A percentile compares a stretch with the other conserved stretches of the same genome.
phyloP scores from a whole-genome alignment of 2,113 vertebrate genomes.

The Clarias macrocephalus region DNA sequence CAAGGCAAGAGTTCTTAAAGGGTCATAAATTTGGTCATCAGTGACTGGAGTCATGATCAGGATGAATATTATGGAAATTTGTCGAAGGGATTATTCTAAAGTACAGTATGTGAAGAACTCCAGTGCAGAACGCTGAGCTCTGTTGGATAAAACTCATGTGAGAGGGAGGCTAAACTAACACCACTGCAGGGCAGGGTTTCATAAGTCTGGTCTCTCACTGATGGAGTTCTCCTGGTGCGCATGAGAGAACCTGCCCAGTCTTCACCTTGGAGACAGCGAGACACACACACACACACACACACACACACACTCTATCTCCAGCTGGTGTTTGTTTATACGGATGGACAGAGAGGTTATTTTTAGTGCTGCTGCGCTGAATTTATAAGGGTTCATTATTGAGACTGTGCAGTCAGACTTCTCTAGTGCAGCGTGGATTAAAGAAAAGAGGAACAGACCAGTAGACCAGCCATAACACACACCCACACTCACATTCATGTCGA shows the following conservation, averaged over 20 bases:
- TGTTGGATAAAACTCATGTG: neutral
- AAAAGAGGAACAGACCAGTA: slow-evolving; percentile 35
- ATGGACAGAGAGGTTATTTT: slow-evolving; percentile 7
- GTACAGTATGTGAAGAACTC: neutral
- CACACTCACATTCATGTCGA: slow-evolving; percentile 4
- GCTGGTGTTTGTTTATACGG: slow-evolving; percentile 24
- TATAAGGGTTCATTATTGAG: slow-evolving; percentile 5
- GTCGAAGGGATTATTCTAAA: neutral
- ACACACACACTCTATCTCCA: neutral
- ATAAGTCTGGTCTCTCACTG: neutral
- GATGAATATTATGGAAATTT: neutral
- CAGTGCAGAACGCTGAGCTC: slow-evolving; percentile 3
- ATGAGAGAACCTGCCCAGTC: neutral
- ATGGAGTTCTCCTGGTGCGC: slow-evolving; percentile 9
- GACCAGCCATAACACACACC: slow-evolving; percentile 52
- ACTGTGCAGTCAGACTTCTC: neutral
- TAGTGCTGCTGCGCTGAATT: slow-evolving; percentile 10
- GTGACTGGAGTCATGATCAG: neutral
- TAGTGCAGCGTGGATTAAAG: slow-evolving; percentile 1
- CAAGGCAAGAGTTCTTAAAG: neutral
- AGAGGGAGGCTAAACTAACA: neutral
- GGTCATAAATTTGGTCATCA: neutral
- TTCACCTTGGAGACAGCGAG: slow-evolving; percentile 20
- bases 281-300: no score
- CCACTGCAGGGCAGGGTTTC: neutral